Base-by-base conservation (phyloP, 2,113 vertebrate genomes). In the Chunga burmeisteri region DNA sequence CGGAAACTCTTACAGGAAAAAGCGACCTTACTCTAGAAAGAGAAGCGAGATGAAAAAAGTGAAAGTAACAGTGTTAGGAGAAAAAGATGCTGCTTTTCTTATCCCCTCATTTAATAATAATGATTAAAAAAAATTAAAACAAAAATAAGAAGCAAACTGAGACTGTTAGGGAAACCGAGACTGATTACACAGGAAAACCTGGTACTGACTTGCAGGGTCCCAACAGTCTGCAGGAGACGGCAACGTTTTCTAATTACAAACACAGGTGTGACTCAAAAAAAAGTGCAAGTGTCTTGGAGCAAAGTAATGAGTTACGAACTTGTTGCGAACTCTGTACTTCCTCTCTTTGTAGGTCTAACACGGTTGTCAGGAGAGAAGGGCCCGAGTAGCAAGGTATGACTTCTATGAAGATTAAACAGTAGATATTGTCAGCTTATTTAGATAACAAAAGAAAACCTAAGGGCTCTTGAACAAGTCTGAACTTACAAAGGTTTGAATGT, bases 361-460 rank as follows among this genome's bases (percentile, higher is more conserved):
- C 7, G 53, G 88, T 10, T 96, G 95, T 96, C 95, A 94, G 68
- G 67, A 93, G 83, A 72, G 83, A 89, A 77, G 40, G 93, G 77
- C 23, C 86, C 81, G 84, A 95, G 74, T 23, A 92, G 78, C 36
- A 72, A 94, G 70, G 70, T n/a, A 85, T 79, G 93, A 89, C 65
- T 96, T 78, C 93, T 89, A 30, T 40, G 79, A 90, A 96, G 95
- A 97, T 97, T 42, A 78, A 96, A 85, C 66, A 72, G 85, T 25
- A 96, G 95, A 97, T 96, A 97, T 53, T 94, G 94, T 94, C 96
- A 22, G 66, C 88, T 96, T 70, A 84, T 86, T 96, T 61, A 93
- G 93, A 78, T 92, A 95, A 95, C 88, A 96, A 88, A 46, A 87
- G 94, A 94, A 88, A 96, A 96, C 78, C 79, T 56, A 94, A 89